phyloP scores from a whole-genome alignment of 2,888 invertebrate genomes.

The Bimastos eiseni region DNA sequence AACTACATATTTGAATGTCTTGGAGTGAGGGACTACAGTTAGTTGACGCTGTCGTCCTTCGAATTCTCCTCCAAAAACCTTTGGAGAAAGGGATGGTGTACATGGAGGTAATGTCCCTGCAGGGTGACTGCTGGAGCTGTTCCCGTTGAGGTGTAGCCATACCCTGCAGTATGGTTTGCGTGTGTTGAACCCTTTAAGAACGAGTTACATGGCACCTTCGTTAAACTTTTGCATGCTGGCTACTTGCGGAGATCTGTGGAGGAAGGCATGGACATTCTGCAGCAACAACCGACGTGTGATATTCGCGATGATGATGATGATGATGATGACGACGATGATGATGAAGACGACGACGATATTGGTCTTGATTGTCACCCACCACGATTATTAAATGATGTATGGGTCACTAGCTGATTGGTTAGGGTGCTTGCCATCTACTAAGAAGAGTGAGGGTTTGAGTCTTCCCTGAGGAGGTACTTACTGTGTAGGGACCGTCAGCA shows the following conservation, averaged over 20 bases:
- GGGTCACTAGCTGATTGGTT: background rate
- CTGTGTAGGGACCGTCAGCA: background rate
- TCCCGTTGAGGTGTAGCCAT: background rate
- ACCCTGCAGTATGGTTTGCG: too few relatives aligned
- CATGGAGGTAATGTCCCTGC: background rate
- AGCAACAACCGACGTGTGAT: background rate
- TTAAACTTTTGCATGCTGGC: background rate
- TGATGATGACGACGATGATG: background rate
- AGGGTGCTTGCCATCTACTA: background rate
- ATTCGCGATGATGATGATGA: background rate
- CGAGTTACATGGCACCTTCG: background rate
- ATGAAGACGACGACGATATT: background rate
- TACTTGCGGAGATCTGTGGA: background rate
- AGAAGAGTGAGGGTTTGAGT: background rate
- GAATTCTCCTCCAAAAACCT: too few relatives aligned
- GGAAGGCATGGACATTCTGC: background rate
- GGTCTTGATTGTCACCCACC: background rate
- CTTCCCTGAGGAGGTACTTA: background rate
- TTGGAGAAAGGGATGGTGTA: background rate
- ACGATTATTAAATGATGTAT: too few relatives aligned
- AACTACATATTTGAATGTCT: background rate
- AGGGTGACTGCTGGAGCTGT: background rate
- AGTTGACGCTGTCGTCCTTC: too few relatives aligned
- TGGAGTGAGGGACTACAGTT: too few relatives aligned
- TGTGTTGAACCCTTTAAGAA: background rate